Percentiles rank a stretch among this genome's conserved stretches.
Evolutionary conservation across 2,113 vertebrate species (phyloP).

Genomic region (Pelvicachromis taeniatus): DNA sequence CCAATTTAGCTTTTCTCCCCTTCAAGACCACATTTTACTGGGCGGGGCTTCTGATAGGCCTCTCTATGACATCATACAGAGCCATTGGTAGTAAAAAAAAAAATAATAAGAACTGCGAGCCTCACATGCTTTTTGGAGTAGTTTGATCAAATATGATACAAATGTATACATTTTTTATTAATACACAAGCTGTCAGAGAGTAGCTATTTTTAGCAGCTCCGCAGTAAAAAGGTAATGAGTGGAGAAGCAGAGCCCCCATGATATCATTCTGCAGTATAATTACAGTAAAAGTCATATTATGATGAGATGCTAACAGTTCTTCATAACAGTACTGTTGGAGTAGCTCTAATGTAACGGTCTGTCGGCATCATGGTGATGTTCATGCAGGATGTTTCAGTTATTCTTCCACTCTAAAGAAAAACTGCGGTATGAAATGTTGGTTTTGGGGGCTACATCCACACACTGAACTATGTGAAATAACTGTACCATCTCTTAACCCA

Average conservation of each 20-base stretch:
- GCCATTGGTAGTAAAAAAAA: background rate
- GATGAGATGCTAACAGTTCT: no score
- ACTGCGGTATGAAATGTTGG: background rate
- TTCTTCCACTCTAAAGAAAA: background rate
- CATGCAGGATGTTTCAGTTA: background rate
- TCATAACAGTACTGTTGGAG: no score
- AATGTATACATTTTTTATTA: background rate
- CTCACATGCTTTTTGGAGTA: background rate
- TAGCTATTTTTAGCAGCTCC: background rate
- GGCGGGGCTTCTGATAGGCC: background rate
- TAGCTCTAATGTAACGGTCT: background rate
- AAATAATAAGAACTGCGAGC: background rate
- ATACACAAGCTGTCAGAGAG: background rate
- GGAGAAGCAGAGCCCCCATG: no score
- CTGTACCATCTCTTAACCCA: rapidly evolving
- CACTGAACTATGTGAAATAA: background rate
- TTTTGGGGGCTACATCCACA: background rate
- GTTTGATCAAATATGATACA: background rate
- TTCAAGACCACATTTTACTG: background rate
- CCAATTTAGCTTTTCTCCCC: background rate
- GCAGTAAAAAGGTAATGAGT: background rate
- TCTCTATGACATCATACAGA: background rate
- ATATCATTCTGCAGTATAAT: no score
- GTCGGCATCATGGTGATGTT: background rate
- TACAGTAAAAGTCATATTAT: no score